phyloP scores from a whole-genome alignment of 2,113 vertebrate species.

The Protobothrops flavoviridis region DNA sequence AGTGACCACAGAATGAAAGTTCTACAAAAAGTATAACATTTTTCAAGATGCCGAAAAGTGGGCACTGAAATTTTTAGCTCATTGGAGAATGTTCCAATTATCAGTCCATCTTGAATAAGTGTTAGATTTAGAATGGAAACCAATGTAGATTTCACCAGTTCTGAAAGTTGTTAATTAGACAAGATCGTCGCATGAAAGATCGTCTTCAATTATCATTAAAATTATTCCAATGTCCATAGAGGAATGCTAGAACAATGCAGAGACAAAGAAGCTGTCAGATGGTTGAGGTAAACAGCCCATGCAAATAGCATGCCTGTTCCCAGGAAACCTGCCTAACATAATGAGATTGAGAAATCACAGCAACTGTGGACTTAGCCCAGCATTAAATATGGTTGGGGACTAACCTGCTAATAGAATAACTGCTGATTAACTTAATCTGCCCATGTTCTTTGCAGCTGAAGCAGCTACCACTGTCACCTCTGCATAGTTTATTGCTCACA shows the following conservation, averaged over 20 bases:
- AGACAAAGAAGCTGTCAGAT: not conserved
- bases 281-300: not conserved
- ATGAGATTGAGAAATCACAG: fast-evolving
- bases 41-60: not conserved
- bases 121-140: not conserved
- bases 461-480: not conserved
- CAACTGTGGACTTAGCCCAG: not conserved
- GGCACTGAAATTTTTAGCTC: not conserved
- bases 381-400: not conserved
- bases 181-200: not conserved
- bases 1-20: not conserved
- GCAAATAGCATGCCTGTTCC: not conserved
- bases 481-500: not conserved
- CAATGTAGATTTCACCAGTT: not conserved
- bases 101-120: not conserved
- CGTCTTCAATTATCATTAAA: not conserved
- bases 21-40: not conserved
- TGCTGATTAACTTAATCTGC: not conserved
- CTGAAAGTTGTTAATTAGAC: not conserved
- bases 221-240: not conserved
- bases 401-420: not conserved
- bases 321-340: not conserved
- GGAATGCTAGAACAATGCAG: fast-evolving
- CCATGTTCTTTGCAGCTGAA: not conserved
- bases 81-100: not conserved